A percentile compares a stretch with the other conserved stretches of the same genome.
Evolutionary conservation across 1,140 invertebrate genomes (phyloP).

Genomic region (Orius insidiosus): DNA sequence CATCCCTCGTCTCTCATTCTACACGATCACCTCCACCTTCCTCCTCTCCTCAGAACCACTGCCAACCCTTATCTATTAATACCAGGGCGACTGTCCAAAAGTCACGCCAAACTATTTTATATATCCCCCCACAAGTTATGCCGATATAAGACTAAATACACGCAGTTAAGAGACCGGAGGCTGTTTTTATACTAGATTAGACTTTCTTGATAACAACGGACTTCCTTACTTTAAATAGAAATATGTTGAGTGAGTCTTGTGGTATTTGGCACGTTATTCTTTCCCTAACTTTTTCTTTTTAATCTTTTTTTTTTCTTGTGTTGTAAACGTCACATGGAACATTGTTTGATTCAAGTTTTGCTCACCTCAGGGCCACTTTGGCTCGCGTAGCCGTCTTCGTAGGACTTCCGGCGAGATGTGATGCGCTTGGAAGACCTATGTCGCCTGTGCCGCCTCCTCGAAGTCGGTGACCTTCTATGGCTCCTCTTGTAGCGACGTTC

Average conservation of each 20-base stretch:
- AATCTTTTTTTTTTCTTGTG: too few relatives aligned
- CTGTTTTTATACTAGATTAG: too few relatives aligned
- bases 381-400: constrained; percentile 2
- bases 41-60: background rate
- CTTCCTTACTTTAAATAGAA: too few relatives aligned
- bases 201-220: too few relatives aligned
- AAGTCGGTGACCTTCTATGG: constrained; percentile 38
- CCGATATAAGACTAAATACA: background rate
- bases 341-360: background rate
- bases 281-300: too few relatives aligned
- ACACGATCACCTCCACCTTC: background rate
- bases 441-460: constrained; percentile 26
- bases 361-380: constrained; percentile 6
- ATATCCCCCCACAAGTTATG: background rate
- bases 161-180: background rate
- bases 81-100: background rate
- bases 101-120: too few relatives aligned
- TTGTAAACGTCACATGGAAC: too few relatives aligned
- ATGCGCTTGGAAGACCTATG: constrained; percentile 21
- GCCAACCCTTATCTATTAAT: too few relatives aligned
- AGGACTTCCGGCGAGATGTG: background rate
- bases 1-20: too few relatives aligned
- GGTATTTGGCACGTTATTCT: too few relatives aligned
- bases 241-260: too few relatives aligned
- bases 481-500: constrained; percentile 43